Base-by-base conservation (phyloP, 2,888 invertebrate species). In the Hymenopus coronatus region DNA sequence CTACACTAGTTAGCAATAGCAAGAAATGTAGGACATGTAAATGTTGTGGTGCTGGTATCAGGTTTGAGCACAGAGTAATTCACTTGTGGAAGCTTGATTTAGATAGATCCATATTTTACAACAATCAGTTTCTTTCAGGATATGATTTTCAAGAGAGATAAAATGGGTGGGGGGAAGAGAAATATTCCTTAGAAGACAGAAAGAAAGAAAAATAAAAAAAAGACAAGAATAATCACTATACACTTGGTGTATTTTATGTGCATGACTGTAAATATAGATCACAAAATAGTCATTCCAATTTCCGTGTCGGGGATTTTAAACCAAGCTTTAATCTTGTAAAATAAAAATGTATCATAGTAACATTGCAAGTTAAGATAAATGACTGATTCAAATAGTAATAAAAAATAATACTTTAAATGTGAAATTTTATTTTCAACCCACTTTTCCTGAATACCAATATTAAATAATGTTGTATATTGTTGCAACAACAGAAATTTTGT, bases 191-290 rank as follows among this genome's bases (percentile, higher is more conserved):
- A 87, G n/a, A 30, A 87, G n/a, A n/a, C n/a, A n/a, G n/a, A 89
- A 40, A 40, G 54, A 70, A 70, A 70, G 25, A 20, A 70, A 20
- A 70, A 20, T 0, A 25, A 70, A 70, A 70, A 70, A 70, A 25
- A 4, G 20, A 70, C 15, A 15, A 70, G 54, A 70, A 70, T 70
- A 70, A 86, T 84, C 83, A 85, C 30, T 85, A 88, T 88, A 88
- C 87, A 89, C 70, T 89, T 86, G 87, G 85, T 89, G 88, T 89
- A 88, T 89, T 89, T 89, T 88, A 88, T 88, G 88, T 89, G 89
- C 89, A 89, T 89, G 86, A 85, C 81, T 88, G 88, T 89, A 88
- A 70, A 89, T 89, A 87, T 83, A 89, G 85, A 46, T 84, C 83
- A 83, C 46, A 70, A 86, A 46, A 88, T 27, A 87, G 70, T 82